Base-by-base conservation (phyloP, 1,140 invertebrate species). In the Dendrolimus kikuchii region DNA sequence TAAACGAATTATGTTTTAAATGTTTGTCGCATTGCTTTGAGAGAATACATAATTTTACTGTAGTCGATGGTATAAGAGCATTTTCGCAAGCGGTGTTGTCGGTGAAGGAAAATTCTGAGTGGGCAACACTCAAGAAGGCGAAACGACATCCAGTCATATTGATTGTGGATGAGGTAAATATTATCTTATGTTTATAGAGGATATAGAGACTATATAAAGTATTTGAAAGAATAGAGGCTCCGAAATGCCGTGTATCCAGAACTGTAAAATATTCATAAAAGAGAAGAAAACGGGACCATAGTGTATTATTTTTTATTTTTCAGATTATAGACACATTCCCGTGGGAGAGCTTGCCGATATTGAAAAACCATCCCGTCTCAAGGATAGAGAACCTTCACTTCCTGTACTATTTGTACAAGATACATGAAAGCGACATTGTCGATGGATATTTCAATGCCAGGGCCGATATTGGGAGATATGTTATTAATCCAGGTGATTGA, bases 371-470 rank as follows among this genome's bases (percentile, higher is more conserved):
- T 49, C 90, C 93, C 6, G 89, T 94, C 0, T 91, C 91, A 7
- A 88, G 95, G 46, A 90, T 95, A 70, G 92, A 94, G 39, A 95
- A 93, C 38, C 71, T 95, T 5, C 91, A 93, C 59, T 89, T 94
- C 63, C 77, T 91, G 5, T 91, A 92, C 60, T 89, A 89, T 2
- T 81, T 94, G 53, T 93, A 90, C 62, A 90, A 91, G 74, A 80
- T 89, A 51, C 89, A 92, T 62, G 74, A 93, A 77, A 63, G 82
- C 55, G 68, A 86, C 44, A 90, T 92, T 23, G 51, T 86, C 23
- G 68, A 91, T 69, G 89, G 91, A 4, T 92, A 86, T 46, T 79
- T 71, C 41, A 53, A 52, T 1, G 56, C 75, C 0, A 74, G 71
- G 5, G 64, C 69, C n/a, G 66, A 71, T 2, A 68, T 74, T 2